Percentiles rank a stretch among this genome's conserved stretches.
These are phyloP conservation scores for Palloptera scutellata DNA, from an alignment of 2,888 invertebrate genomes.

Conservation along the genomic window DNA sequence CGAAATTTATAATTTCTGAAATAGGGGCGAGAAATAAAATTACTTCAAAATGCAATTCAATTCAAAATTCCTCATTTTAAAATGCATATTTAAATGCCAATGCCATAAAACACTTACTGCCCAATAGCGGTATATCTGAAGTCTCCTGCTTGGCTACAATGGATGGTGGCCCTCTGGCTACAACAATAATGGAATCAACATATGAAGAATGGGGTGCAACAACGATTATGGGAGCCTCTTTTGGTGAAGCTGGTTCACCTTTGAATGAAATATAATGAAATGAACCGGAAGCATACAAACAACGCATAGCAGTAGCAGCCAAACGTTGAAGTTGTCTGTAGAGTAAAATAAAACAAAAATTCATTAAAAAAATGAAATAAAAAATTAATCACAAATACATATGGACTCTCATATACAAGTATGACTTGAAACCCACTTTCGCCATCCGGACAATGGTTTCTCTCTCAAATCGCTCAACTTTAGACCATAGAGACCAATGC, in stretches of 20 bases:
- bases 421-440: constrained; percentile 72
- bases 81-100: background rate
- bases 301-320: constrained; percentile 75
- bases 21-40: constrained; percentile 35
- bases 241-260: constrained; percentile 71
- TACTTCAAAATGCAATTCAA: constrained; percentile 10
- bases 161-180: constrained; percentile 83
- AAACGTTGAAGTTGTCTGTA: constrained; percentile 71
- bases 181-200: constrained; percentile 87
- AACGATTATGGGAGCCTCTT: constrained; percentile 83
- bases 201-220: constrained; percentile 92
- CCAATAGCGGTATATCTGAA: constrained; percentile 83
- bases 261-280: constrained; percentile 81
- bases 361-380: constrained; percentile 5
- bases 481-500: constrained; percentile 81
- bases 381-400: constrained; percentile 7
- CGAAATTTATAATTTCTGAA: constrained; percentile 88
- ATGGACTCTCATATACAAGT: background rate
- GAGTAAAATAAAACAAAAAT: background rate
- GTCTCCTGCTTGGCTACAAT: constrained; percentile 91
- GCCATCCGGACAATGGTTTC: constrained; percentile 87
- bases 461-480: constrained; percentile 79
- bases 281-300: constrained; percentile 81
- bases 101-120: constrained; percentile 73
- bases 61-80: no score